These are phyloP conservation scores for Xenentodon cancila DNA, from an alignment of 2,797 vertebrate genomes.

Conservation along the genomic window DNA sequence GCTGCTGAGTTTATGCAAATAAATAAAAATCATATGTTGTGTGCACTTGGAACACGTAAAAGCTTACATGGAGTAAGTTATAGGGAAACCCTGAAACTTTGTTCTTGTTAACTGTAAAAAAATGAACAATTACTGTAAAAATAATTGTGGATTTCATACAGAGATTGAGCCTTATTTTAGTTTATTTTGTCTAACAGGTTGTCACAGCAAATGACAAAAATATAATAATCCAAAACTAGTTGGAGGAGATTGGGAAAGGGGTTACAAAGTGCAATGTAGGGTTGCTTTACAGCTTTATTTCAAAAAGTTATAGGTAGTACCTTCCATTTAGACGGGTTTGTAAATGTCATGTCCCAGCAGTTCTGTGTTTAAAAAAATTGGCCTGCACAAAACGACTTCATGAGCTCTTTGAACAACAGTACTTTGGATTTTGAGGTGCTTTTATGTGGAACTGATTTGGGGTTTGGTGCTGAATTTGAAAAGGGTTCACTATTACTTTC, in stretches of 20 bases:
- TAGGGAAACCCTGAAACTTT: constrained; percentile 51
- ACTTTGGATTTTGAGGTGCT: constrained; percentile 42
- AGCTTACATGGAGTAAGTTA: constrained; percentile 47
- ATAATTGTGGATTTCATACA: constrained; percentile 62
- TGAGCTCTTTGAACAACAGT: constrained; percentile 33
- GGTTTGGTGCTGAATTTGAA: constrained; percentile 25
- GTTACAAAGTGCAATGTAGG: constrained; percentile 31
- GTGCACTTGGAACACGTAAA: constrained; percentile 52
- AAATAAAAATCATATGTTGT: constrained; percentile 63
- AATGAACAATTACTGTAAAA: too few species aligned
- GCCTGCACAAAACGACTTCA: constrained; percentile 20
- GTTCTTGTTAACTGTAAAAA: constrained; percentile 51
- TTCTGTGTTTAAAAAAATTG: constrained; percentile 19
- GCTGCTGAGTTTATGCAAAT: constrained; percentile 81
- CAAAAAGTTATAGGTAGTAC: not conserved
- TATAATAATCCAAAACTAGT: constrained; percentile 58
- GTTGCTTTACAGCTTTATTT: constrained; percentile 1
- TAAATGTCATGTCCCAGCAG: constrained; percentile 23
- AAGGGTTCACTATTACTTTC: not conserved
- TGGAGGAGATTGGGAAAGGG: constrained; percentile 47
- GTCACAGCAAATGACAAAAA: constrained; percentile 55
- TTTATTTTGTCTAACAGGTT: constrained; percentile 55
- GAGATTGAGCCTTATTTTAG: constrained; percentile 72
- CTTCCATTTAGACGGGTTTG: constrained; percentile 26
- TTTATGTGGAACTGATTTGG: constrained; percentile 33